Evolutionary conservation across 2,797 vertebrate genomes (phyloP).

Genomic region (Taenioides sp.): DNA sequence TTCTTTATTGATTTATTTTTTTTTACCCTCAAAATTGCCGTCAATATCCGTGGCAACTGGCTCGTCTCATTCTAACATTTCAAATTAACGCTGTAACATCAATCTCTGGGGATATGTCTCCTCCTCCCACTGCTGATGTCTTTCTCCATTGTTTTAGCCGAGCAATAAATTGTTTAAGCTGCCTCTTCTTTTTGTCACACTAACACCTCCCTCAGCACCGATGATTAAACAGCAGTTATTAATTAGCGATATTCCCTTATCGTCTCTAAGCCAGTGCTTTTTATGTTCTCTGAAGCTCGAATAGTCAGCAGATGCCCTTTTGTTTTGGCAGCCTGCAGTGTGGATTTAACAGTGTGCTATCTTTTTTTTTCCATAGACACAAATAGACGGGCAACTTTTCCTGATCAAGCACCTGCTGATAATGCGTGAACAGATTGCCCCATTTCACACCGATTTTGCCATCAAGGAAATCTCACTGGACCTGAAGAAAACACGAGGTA

Average conservation of each 20-base stretch:
- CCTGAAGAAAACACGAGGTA: conserved; percentile 99
- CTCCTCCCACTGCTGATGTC: conserved; percentile 37
- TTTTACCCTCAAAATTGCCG: conserved; percentile 59
- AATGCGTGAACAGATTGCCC: conserved; percentile 98
- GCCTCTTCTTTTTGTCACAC: conserved; percentile 26
- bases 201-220: conserved; percentile 41
- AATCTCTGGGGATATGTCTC: conserved; percentile 48
- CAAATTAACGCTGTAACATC: conserved; percentile 58
- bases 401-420: conserved; percentile 99
- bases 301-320: conserved; percentile 64
- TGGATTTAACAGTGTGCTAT: conserved; percentile 68
- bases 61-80: conserved; percentile 55
- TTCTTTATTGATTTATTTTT: conserved; percentile 60
- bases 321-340: conserved; percentile 60
- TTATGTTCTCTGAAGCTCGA: conserved; percentile 43
- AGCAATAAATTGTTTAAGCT: conserved; percentile 47
- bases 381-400: conserved; percentile 96
- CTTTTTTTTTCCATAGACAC: conserved; percentile 78
- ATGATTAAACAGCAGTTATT: conserved; percentile 63
- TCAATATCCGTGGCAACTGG: conserved; percentile 60
- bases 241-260: conserved; percentile 59
- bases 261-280: conserved; percentile 45
- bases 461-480: conserved; percentile 99
- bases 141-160: conserved; percentile 49
- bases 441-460: conserved; percentile 99